These are phyloP conservation scores for Phania funesta DNA, from an alignment of 2,888 invertebrate species.

Conservation along the genomic window DNA sequence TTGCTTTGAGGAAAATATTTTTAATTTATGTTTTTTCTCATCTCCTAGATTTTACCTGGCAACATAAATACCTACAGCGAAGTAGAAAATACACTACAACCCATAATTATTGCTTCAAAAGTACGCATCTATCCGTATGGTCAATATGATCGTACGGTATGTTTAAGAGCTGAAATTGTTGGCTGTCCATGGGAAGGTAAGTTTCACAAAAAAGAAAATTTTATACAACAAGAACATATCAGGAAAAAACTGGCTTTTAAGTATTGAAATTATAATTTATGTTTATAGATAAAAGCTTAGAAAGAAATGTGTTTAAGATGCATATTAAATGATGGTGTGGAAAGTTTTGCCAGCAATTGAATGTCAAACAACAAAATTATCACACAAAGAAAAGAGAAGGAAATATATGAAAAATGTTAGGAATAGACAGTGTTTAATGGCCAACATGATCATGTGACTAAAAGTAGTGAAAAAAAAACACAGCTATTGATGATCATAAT, in stretches of 20 bases:
- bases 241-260: slow-evolving; percentile 1
- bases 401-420: slow-evolving; percentile 15
- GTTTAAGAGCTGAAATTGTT: slow-evolving; percentile 90
- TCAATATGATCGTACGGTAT: slow-evolving; percentile 88
- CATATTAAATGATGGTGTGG: slow-evolving; percentile 32
- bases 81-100: slow-evolving; percentile 86
- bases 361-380: slow-evolving; percentile 55
- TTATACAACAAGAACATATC: neutral
- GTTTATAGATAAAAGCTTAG: slow-evolving; percentile 23
- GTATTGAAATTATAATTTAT: slow-evolving; percentile 51
- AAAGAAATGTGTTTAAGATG: neutral
- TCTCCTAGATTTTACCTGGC: slow-evolving; percentile 87
- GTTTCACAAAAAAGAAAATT: slow-evolving; percentile 71
- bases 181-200: slow-evolving; percentile 90
- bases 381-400: neutral
- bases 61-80: slow-evolving; percentile 90
- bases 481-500: slow-evolving; percentile 43
- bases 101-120: slow-evolving; percentile 88
- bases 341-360: slow-evolving; percentile 51
- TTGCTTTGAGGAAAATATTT: neutral
- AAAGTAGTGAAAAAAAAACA: neutral
- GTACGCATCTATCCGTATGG: slow-evolving; percentile 90
- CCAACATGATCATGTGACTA: neutral
- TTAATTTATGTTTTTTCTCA: neutral
- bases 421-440: neutral